Base-by-base conservation (phyloP, 2,888 invertebrate species). In the Orthosia gracilis region DNA sequence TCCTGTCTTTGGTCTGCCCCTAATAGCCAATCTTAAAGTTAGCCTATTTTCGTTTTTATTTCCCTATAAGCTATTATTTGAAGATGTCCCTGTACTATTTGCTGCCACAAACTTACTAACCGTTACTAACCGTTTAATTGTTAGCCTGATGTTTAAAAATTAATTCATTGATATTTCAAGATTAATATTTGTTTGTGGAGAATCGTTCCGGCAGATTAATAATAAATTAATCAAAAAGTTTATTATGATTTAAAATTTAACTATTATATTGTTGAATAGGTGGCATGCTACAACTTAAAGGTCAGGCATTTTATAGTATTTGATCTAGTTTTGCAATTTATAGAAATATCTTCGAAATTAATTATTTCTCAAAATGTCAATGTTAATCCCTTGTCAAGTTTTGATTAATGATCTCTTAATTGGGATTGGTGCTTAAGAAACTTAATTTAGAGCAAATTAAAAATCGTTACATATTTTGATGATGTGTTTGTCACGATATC, bases 291-390 rank as follows among this genome's bases (percentile, higher is more conserved):
- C 3, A 50, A 50, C 4, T 21, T 0, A 3, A 52, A 81, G 59
- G 72, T 73, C 21, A 72, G 4, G 9, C n/a, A 15, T 18, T 75
- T 7, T 57, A 9, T 84, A 15, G n/a, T 58, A 45, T 66, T 62
- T 68, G 58, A 68, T 59, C 68, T 70, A 73, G 26, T 70, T 70
- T 67, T 3, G 49, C 12, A 67, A 50, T 57, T 57, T 49, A 18
- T 13, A 49, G 5, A 47, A 66, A 66, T 31, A 47, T 26, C 7
- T 52, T 47, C 15, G 18, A 69, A 59, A 69, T 73, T 80, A 73
- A 86, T 83, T 66, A 58, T 17, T 73, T 80, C 65, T 31, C 4
- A 17, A 81, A 89, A 89, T 86, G 88, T 89, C 87, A 89, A 86
- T 84, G 80, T 67, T 74, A 65, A 17, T 68, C 62, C 73, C 62